Evolutionary conservation across 1,140 invertebrate species (phyloP).

Genomic region (Hyles vespertilio): DNA sequence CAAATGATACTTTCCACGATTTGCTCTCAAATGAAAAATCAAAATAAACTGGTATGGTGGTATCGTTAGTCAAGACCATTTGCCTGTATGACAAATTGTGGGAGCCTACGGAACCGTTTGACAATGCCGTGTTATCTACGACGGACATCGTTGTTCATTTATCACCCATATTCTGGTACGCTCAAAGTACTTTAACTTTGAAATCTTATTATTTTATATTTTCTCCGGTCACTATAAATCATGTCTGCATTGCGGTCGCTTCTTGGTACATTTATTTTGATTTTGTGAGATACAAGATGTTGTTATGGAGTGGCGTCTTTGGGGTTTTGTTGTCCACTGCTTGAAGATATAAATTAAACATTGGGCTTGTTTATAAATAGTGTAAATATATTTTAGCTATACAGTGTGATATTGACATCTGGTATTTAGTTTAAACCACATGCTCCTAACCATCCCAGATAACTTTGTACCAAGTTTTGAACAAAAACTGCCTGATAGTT

Average conservation of each 20-base stretch:
- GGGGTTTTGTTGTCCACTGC: no score
- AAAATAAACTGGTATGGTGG: constrained; percentile 4
- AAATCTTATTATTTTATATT: constrained; percentile 8
- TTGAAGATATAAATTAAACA: no score
- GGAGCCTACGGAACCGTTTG: neutral
- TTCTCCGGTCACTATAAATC: constrained; percentile 2
- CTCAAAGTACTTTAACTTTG: constrained; percentile 6
- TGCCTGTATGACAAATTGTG: constrained; percentile 8
- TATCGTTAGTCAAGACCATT: constrained; percentile 6
- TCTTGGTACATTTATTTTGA: neutral
- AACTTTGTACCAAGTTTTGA: no score
- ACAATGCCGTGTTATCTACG: constrained; percentile 3
- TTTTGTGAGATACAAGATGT: neutral
- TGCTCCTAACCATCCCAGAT: no score
- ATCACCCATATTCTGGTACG: neutral
- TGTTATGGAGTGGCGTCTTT: no score
- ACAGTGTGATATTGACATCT: no score
- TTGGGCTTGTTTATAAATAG: no score
- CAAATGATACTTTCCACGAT: no score
- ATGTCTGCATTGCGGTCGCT: neutral
- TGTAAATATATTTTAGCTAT: no score
- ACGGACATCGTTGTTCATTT: constrained; percentile 7
- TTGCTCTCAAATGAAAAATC: neutral
- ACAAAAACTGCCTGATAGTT: no score
- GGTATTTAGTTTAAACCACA: no score